Conservation (phyloP, 2,797 vertebrate species). For the Scarus forsteni region DNA sequence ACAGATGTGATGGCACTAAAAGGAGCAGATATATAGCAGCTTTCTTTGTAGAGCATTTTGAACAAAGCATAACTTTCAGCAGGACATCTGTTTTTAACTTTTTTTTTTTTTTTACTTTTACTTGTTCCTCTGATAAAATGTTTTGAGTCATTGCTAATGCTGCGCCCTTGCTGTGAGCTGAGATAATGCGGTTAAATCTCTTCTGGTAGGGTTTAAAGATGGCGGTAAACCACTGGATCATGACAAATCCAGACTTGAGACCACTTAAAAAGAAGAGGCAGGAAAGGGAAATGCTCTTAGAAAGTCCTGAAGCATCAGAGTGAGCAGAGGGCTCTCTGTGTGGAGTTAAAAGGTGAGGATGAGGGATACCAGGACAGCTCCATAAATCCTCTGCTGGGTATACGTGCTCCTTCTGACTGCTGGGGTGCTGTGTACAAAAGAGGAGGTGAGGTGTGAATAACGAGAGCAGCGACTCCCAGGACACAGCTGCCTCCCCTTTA, state of each 20-base stretch:
- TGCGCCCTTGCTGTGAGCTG: constrained; percentile 23
- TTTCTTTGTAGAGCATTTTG: neutral
- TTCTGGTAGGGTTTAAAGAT: constrained; percentile 15
- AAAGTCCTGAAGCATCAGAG: constrained; percentile 33
- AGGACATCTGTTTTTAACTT: too few species aligned
- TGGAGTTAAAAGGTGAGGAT: constrained; percentile 18
- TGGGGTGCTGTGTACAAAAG: constrained; percentile 63
- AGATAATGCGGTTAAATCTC: constrained; percentile 26
- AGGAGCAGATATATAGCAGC: neutral
- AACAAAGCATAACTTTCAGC: too few species aligned
- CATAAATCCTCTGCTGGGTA: constrained; percentile 46
- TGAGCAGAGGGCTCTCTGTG: constrained; percentile 15
- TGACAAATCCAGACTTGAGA: constrained; percentile 28
- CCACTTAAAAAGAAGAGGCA: constrained; percentile 41
- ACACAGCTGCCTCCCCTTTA: constrained; percentile 70
- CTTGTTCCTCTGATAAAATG: neutral
- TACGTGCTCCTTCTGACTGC: constrained; percentile 60
- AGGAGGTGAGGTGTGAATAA: constrained; percentile 77
- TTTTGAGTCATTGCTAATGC: constrained; percentile 37
- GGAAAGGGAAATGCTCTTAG: constrained; percentile 27
- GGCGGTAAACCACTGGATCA: constrained; percentile 45
- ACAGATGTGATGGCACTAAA: neutral
- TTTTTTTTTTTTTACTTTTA: too few species aligned
- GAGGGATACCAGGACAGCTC: constrained; percentile 31
- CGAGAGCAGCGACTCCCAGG: constrained; percentile 53